Percentiles rank a stretch among this genome's conserved stretches.
phyloP scores from a whole-genome alignment of 1,140 invertebrate genomes.

The Caenorhabditis inopinata region DNA sequence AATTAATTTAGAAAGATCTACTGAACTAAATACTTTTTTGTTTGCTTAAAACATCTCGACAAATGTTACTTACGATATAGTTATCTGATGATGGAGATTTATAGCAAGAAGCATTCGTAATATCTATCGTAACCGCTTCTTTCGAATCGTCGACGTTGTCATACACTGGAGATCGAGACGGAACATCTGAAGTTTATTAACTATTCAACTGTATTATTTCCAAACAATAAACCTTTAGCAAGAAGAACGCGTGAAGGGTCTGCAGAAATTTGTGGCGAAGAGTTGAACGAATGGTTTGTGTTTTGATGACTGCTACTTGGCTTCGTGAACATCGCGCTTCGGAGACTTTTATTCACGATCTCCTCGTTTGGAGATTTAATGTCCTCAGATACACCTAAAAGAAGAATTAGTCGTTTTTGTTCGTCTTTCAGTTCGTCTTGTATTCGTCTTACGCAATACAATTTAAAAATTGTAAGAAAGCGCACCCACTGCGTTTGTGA shows the following conservation, averaged over 20 bases:
- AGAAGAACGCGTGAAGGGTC: not conserved
- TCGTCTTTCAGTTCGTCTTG: too few relatives aligned
- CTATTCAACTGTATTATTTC: too few relatives aligned
- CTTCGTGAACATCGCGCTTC: slow-evolving; percentile 13
- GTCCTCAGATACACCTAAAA: not conserved
- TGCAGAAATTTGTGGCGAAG: not conserved
- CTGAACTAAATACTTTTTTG: too few relatives aligned
- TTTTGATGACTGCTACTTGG: not conserved
- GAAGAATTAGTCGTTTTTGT: too few relatives aligned
- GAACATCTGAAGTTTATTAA: not conserved
- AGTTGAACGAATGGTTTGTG: not conserved
- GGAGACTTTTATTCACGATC: slow-evolving; percentile 5
- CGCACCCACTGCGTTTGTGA: too few relatives aligned
- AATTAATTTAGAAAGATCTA: too few relatives aligned
- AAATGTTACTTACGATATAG: not conserved
- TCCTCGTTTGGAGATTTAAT: slow-evolving; percentile 24
- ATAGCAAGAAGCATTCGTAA: not conserved
- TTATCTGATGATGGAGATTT: not conserved
- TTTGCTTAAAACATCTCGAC: not conserved
- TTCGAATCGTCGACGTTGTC: not conserved
- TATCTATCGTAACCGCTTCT: not conserved
- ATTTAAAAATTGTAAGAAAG: too few relatives aligned
- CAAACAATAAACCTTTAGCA: too few relatives aligned
- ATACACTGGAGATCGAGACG: not conserved
- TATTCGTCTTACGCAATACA: too few relatives aligned